Base-by-base conservation (phyloP, 35 echinoderm and acorn worm species). In the Heliocidaris erythrogramma region DNA sequence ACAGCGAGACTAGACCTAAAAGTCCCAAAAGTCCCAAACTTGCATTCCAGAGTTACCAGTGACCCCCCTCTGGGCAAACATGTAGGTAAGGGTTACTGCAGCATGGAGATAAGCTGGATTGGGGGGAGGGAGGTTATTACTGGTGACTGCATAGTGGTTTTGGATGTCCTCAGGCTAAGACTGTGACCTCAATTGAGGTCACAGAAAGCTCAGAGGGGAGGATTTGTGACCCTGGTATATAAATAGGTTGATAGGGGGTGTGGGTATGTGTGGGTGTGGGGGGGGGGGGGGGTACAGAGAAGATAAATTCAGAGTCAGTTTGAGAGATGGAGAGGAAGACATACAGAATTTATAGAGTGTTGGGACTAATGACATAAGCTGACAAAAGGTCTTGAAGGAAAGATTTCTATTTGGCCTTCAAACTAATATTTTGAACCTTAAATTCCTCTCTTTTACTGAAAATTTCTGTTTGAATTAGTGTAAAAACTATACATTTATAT, bases 161-260 rank as follows among this genome's bases (percentile, higher is more conserved):
- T 78, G 8, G 65, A 21, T 78, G 65, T 78, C 65, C 65, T 78
- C 17, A 78, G 65, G 65, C 65, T 78, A 18, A 27, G 65, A 21
- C 65, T 78, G 65, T 78, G 65, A 78, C 65, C 65, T 78, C 65
- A 78, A 78, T n/a, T 21, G 65, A 78, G 65, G 65, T 78, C 65
- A 78, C 27, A 5, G 21, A 78, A 78, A 27, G 65, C 65, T 78
- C 65, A 78, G 65, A 78, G 65, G 17, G 65, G 65, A 78, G 65
- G 65, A 78, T 78, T 7, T n/a, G 65, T 78, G 65, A 78, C 65
- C 65, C 65, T 78, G 65, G 65, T n/a, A n/a, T 78, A 78, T 78
- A 78, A 78, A 78, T 78, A 78, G 65, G 65, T 78, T 21, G 27
- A 42, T 42, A 42, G 35, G 35, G 3, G 35, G 35, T 42, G 35